Conservation (phyloP, 2,113 vertebrate species). For the Chlorocebus sabaeus region DNA sequence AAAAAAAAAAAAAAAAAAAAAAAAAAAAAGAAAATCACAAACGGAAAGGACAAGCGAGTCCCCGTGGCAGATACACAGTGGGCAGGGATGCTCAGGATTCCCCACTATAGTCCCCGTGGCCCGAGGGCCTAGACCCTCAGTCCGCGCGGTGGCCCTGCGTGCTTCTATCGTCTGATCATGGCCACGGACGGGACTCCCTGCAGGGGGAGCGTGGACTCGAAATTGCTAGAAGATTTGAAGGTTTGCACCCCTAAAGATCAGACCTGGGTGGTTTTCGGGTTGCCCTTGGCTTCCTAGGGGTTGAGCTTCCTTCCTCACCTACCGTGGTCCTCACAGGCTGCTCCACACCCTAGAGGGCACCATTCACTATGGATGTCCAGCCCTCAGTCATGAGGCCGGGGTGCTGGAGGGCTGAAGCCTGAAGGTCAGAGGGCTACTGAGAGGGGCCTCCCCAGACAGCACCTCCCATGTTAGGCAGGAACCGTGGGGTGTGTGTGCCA, state of each 20-base stretch:
- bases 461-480: background rate
- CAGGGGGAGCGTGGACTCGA: accelerated
- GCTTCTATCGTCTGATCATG: accelerated
- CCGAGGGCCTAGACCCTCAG: accelerated
- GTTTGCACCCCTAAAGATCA: accelerated
- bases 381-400: background rate
- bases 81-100: background rate
- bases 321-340: background rate
- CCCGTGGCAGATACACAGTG: accelerated
- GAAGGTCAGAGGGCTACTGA: accelerated
- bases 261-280: background rate
- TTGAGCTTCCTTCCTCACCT: background rate
- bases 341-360: accelerated
- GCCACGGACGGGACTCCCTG: accelerated
- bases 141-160: accelerated
- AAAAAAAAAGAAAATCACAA: background rate
- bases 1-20: too few species aligned
- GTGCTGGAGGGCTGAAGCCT: background rate
- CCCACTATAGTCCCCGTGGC: accelerated
- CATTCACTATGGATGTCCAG: accelerated
- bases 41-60: too few species aligned
- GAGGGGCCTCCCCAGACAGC: accelerated
- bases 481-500: accelerated
- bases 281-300: background rate
- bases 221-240: background rate